phyloP scores from a whole-genome alignment of 2,797 vertebrate genomes.

The Molossus molossus region DNA sequence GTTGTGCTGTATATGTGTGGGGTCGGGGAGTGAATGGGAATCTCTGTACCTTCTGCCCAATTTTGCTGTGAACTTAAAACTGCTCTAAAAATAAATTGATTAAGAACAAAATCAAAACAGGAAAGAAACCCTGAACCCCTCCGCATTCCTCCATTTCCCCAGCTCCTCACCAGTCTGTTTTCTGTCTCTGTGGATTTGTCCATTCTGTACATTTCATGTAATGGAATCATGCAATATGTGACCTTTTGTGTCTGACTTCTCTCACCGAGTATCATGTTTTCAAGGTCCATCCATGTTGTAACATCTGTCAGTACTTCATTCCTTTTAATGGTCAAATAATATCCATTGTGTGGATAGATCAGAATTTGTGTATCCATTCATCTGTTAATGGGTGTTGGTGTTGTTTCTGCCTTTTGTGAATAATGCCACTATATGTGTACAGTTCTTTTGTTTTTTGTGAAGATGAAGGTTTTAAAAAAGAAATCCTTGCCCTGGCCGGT shows the following conservation, averaged over 20 bases:
- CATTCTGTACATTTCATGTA: not conserved
- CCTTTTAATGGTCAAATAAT: not conserved
- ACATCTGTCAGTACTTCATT: not conserved
- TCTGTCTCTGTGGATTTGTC: not conserved
- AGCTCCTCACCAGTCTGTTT: not conserved
- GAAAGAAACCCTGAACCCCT: not conserved
- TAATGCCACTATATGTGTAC: not conserved
- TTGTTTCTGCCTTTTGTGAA: not conserved
- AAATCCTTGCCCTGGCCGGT: too few relatives aligned
- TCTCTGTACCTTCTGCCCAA: not conserved
- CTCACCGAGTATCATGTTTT: not conserved
- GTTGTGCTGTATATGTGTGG: too few relatives aligned
- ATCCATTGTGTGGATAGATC: not conserved
- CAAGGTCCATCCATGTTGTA: not conserved
- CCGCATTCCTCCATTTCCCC: not conserved
- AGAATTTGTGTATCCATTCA: not conserved
- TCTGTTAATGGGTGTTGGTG: not conserved
- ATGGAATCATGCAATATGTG: not conserved
- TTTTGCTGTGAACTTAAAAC: not conserved
- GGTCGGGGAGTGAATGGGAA: not conserved
- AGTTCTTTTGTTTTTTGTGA: not conserved
- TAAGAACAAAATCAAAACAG: slow-evolving; percentile 2
- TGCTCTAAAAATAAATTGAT: not conserved
- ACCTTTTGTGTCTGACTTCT: not conserved
- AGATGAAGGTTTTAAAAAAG: not conserved